These are phyloP conservation scores for Probaryconus sp. DNA, from an alignment of 1,140 invertebrate species.

Conservation along the genomic window DNA sequence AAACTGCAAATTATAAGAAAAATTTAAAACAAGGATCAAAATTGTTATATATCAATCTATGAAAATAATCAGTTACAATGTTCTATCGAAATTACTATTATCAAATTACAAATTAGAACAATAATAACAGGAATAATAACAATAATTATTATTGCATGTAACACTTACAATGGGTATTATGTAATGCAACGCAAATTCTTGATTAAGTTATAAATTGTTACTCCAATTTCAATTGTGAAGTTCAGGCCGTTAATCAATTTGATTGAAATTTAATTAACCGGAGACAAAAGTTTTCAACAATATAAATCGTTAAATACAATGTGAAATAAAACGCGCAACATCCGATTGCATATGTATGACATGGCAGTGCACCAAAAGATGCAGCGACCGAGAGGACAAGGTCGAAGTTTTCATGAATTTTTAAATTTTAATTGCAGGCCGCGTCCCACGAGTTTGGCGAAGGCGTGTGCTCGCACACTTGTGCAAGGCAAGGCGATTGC, in stretches of 20 bases:
- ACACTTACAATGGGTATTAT: no score
- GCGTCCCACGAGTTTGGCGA: constrained; percentile 12
- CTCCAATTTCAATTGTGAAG: no score
- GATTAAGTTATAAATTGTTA: no score
- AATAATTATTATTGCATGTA: no score
- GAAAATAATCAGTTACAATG: no score
- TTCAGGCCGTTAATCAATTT: background rate
- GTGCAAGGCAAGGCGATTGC: background rate
- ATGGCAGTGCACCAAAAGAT: constrained; percentile 17
- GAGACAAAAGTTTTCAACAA: constrained; percentile 18
- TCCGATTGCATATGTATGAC: constrained; percentile 23
- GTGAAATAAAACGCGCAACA: constrained; percentile 8
- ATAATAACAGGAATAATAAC: no score
- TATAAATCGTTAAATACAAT: constrained; percentile 9
- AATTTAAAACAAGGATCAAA: constrained; percentile 10
- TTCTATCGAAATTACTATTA: no score
- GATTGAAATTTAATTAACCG: no score
- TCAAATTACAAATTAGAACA: no score
- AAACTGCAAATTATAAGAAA: constrained; percentile 1
- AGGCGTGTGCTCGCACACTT: background rate
- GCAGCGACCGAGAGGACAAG: constrained; percentile 1
- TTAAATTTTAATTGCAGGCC: constrained; percentile 31
- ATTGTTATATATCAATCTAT: no score
- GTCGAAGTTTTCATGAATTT: constrained; percentile 22
- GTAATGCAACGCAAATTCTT: no score